These are phyloP conservation scores for Diogma glabrata DNA, from an alignment of 2,888 invertebrate genomes.

Conservation along the genomic window DNA sequence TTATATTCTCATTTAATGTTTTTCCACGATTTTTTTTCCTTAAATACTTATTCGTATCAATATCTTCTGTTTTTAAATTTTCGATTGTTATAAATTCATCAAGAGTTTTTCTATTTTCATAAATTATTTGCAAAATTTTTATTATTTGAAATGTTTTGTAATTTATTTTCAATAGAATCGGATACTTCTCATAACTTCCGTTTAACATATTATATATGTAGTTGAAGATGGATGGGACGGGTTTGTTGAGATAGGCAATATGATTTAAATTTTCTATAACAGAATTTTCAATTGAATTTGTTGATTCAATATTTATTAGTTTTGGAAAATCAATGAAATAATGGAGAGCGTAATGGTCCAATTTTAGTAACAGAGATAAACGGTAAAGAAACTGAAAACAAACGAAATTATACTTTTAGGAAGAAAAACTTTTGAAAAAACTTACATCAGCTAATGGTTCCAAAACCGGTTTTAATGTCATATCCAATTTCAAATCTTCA, in stretches of 20 bases:
- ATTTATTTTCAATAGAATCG: slow-evolving; percentile 64
- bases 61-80: slow-evolving; percentile 1
- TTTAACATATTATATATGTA: slow-evolving; percentile 56
- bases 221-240: slow-evolving; percentile 59
- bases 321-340: slow-evolving; percentile 82
- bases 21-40: neutral
- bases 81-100: slow-evolving; percentile 4
- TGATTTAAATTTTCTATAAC: neutral
- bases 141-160: slow-evolving; percentile 36
- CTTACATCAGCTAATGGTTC: slow-evolving; percentile 47
- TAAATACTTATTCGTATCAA: neutral
- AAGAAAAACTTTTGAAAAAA: no score
- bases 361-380: slow-evolving; percentile 61
- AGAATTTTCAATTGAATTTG: neutral
- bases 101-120: neutral
- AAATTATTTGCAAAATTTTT: slow-evolving; percentile 7
- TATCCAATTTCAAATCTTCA: slow-evolving; percentile 80
- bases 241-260: slow-evolving; percentile 40
- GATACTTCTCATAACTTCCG: slow-evolving; percentile 47
- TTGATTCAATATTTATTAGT: slow-evolving; percentile 29
- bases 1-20: neutral
- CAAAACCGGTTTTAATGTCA: slow-evolving; percentile 53
- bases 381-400: slow-evolving; percentile 51
- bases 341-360: slow-evolving; percentile 59
- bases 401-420: neutral